Percentiles rank a stretch among this genome's conserved stretches.
These are phyloP conservation scores for Doryteuthis pealeii DNA, from an alignment of 1,140 invertebrate genomes.

Conservation along the genomic window DNA sequence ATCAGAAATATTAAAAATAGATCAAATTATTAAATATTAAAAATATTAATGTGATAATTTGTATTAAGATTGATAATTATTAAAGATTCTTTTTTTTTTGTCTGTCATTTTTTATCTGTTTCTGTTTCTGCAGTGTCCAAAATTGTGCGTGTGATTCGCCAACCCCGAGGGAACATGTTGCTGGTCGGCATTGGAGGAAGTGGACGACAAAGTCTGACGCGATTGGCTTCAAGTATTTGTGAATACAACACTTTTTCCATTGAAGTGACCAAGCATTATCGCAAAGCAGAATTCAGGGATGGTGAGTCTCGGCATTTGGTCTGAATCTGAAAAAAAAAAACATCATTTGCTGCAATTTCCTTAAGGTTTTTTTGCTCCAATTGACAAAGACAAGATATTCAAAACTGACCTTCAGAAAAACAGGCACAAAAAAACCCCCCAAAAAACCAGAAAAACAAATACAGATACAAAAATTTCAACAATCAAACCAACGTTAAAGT, in stretches of 20 bases:
- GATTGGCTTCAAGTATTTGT: constrained; percentile 66
- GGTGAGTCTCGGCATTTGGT: too few relatives aligned
- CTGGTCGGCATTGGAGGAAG: constrained; percentile 76
- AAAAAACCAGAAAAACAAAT: too few relatives aligned
- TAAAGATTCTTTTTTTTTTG: neutral
- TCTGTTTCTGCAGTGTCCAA: constrained; percentile 65
- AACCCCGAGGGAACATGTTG: constrained; percentile 79
- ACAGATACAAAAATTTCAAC: too few relatives aligned
- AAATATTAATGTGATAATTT: too few relatives aligned
- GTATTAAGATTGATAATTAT: too few relatives aligned
- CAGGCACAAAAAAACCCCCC: too few relatives aligned
- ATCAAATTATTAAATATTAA: too few relatives aligned
- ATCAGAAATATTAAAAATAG: too few relatives aligned
- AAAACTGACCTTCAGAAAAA: constrained; percentile 6
- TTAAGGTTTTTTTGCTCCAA: neutral
- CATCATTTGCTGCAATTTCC: neutral
- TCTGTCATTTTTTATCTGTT: neutral
- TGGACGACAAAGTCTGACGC: constrained; percentile 58
- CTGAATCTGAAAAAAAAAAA: neutral
- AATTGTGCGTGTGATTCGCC: constrained; percentile 78
- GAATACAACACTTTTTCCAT: constrained; percentile 77
- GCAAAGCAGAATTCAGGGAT: constrained; percentile 76
- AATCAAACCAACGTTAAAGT: too few relatives aligned
- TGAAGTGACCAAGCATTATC: constrained; percentile 75
- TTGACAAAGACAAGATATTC: too few relatives aligned